Evolutionary conservation across 2,797 vertebrate genomes (phyloP), one percentile per base, ranked within the genome.

Genomic region (Thripadectes ignobilis): DNA sequence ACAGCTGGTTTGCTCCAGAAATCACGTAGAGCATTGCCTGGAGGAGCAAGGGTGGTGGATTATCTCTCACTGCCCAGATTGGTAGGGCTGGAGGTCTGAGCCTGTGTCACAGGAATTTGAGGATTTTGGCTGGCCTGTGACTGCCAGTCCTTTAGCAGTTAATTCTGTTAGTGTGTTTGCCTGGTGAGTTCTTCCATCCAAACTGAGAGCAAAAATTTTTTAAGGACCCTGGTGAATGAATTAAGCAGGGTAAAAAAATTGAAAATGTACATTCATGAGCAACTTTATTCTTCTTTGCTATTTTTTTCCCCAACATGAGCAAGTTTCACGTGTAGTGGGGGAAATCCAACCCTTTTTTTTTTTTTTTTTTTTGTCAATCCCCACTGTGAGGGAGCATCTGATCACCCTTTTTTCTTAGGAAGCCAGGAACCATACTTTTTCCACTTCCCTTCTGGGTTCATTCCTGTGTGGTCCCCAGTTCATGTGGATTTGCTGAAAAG

Each of bases 341-440:
- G 7, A 38, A 66, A 77, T 30, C 10, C 12, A 69, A 27, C 2
- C 2, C 0, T 10, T n/a, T 23, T 32, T n/a, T 32, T 32, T 58
- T 68, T 10, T n/a, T 23, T 32, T n/a, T 32, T 32, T 58, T 68
- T 51, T 14, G 0, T 43, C 43, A 30, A 1, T 54, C 45, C 7
- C 7, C 11, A 22, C 32, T 43, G 15, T 7, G 14, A 69, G 19
- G 14, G 29, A 52, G 11, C 0, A 0, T 78, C 86, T 84, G 1
- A 61, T 48, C 16, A 34, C 14, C 10, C 14, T 48, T 81, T 55
- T 52, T 34, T 2, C 10, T 41, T 34, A 14, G 20, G 12, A 19
- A 49, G 29, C 43, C 29, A 48, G 38, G 59, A 93, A 78, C 29
- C 6, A 38, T 26, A 16, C 2, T 12, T 90, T 68, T 79, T 68